Percentiles rank a stretch among this genome's conserved stretches.
Evolutionary conservation across 2,113 vertebrate species (phyloP).

Genomic region (Phalacrocorax aristotelis): DNA sequence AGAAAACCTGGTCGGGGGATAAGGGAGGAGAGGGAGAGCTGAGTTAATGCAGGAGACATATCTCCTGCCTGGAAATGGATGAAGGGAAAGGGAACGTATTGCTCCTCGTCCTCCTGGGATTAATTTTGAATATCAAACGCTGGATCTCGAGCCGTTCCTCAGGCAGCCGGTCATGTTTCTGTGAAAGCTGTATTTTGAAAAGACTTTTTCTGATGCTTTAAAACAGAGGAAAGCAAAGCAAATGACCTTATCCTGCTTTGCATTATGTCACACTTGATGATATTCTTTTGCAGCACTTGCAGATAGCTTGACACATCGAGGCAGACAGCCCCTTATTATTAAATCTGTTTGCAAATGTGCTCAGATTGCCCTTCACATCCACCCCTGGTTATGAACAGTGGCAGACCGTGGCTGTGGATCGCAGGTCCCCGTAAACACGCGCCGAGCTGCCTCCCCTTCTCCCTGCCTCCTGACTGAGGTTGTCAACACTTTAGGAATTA

Average conservation of each 20-base stretch:
- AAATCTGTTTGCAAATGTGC: slow-evolving; percentile 73
- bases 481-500: background rate
- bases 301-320: slow-evolving; percentile 55
- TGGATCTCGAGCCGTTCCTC: slow-evolving; percentile 18
- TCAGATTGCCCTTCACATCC: slow-evolving; percentile 47
- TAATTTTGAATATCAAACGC: slow-evolving; percentile 55
- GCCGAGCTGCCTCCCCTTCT: background rate
- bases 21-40: background rate
- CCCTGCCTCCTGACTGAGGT: background rate
- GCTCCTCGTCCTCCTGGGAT: background rate
- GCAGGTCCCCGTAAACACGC: background rate
- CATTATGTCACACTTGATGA: slow-evolving; percentile 30
- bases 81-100: background rate
- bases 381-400: slow-evolving; percentile 34
- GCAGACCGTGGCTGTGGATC: slow-evolving; percentile 16
- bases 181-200: slow-evolving; percentile 48
- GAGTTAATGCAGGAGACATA: slow-evolving; percentile 38
- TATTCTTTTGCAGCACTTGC: slow-evolving; percentile 31
- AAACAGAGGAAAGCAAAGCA: slow-evolving; percentile 50
- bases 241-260: slow-evolving; percentile 64
- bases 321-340: slow-evolving; percentile 66
- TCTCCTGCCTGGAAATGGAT: slow-evolving; percentile 41
- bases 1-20: background rate
- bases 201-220: slow-evolving; percentile 23
- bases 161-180: slow-evolving; percentile 39